phyloP scores from a whole-genome alignment of 2,797 vertebrate genomes.

The Falco concolor region DNA sequence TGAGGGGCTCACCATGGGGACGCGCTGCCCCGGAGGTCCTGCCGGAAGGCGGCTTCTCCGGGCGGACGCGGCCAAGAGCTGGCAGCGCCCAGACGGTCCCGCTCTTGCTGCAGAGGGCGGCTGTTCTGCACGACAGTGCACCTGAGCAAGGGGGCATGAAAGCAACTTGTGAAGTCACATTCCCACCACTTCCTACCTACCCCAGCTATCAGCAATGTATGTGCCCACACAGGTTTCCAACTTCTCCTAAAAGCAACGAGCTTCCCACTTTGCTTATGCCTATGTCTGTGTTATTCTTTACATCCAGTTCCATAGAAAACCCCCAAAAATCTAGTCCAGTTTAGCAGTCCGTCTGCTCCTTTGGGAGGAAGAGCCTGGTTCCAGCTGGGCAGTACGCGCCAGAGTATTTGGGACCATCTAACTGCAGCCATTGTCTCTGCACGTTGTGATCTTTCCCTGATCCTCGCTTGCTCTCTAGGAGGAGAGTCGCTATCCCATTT shows the following conservation, averaged over 20 bases:
- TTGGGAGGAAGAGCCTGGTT: neutral
- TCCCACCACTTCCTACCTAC: neutral
- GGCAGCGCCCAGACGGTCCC: no score
- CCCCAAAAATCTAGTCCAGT: neutral
- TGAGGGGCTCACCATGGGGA: no score
- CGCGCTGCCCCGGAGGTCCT: no score
- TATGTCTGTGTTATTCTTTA: neutral
- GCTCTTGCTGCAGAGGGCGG: neutral
- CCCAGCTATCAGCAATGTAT: no score
- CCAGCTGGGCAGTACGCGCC: neutral
- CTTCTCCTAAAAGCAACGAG: neutral
- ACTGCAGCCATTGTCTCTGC: neutral
- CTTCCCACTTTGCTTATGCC: neutral
- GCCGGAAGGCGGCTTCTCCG: neutral
- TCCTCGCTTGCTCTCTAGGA: neutral
- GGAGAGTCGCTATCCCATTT: neutral
- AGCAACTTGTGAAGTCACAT: no score
- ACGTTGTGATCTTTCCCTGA: neutral
- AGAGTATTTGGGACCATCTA: neutral
- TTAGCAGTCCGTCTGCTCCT: neutral
- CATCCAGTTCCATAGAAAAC: neutral
- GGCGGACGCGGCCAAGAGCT: neutral
- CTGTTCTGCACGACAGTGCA: neutral
- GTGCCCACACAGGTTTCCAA: neutral
- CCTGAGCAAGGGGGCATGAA: neutral